Conservation (phyloP, 2,113 vertebrate species). For the Prinia subflava region DNA sequence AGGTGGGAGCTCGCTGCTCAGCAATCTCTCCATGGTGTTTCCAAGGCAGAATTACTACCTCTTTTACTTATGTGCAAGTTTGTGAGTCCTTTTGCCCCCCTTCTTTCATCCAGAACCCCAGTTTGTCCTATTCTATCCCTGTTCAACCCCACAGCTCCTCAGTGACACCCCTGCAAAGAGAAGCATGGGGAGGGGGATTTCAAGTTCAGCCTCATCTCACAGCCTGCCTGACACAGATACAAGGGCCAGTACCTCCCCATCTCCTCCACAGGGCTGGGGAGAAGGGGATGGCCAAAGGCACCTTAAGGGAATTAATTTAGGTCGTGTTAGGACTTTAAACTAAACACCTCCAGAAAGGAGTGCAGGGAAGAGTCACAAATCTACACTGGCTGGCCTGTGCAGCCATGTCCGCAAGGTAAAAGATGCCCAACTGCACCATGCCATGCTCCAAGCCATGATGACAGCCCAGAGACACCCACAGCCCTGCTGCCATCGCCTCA, state of each 20-base stretch:
- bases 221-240: fast-evolving
- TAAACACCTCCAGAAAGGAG: not conserved
- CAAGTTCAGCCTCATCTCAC: not conserved
- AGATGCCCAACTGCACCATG: fast-evolving
- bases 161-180: fast-evolving
- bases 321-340: not conserved
- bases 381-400: not conserved
- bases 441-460: fast-evolving
- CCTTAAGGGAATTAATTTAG: not conserved
- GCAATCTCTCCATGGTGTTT: not conserved
- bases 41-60: not conserved
- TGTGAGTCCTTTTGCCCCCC: not conserved
- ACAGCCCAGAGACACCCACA: fast-evolving
- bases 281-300: fast-evolving
- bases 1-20: fast-evolving
- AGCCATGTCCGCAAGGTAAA: not conserved
- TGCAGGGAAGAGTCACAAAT: not conserved
- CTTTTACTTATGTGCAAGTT: not conserved
- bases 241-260: not conserved
- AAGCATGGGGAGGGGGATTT: fast-evolving
- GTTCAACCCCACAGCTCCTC: not conserved
- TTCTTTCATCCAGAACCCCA: not conserved
- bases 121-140: not conserved
- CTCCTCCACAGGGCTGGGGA: not conserved
- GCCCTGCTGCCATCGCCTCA: fast-evolving